These are phyloP conservation scores for Dendroctonus ponderosae DNA, from an alignment of 1,140 invertebrate genomes.

Conservation along the genomic window DNA sequence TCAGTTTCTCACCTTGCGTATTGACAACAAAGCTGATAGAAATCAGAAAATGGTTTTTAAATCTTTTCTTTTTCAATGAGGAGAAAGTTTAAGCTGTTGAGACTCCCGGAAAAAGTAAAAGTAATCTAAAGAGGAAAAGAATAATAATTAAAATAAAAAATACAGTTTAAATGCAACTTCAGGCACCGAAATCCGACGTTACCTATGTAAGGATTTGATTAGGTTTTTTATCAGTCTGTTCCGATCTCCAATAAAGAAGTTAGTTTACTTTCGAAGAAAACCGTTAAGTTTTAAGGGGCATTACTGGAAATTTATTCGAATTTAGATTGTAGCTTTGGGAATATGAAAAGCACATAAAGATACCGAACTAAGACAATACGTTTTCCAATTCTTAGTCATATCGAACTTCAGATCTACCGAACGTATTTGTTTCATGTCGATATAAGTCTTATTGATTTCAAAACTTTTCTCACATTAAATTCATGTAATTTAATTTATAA, in stretches of 20 bases:
- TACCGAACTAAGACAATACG: slow-evolving; percentile 31
- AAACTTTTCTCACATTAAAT: too few species aligned
- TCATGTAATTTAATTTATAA: too few species aligned
- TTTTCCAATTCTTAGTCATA: slow-evolving; percentile 23
- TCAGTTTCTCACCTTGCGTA: too few species aligned
- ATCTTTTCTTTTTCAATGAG: not conserved
- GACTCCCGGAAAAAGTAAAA: slow-evolving; percentile 4
- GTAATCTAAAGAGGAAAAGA: slow-evolving; percentile 21
- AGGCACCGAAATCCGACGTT: slow-evolving; percentile 23
- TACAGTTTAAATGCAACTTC: slow-evolving; percentile 21
- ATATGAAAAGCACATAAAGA: slow-evolving; percentile 36
- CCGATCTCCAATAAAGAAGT: slow-evolving; percentile 38
- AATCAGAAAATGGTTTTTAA: not conserved
- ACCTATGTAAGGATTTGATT: slow-evolving; percentile 34
- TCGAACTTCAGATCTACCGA: slow-evolving; percentile 3
- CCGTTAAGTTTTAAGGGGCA: slow-evolving; percentile 36
- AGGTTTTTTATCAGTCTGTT: slow-evolving; percentile 36
- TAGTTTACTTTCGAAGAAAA: slow-evolving; percentile 35
- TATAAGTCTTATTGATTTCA: not conserved
- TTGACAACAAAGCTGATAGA: too few species aligned
- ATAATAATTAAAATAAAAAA: slow-evolving; percentile 35
- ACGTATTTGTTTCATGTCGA: not conserved
- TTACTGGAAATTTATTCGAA: slow-evolving; percentile 37
- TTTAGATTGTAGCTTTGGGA: slow-evolving; percentile 36
- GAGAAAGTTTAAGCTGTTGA: too few species aligned